A percentile compares a stretch with the other conserved stretches of the same genome.
Evolutionary conservation across 2,888 invertebrate species (phyloP).

Genomic region (Crepidodera aurea): DNA sequence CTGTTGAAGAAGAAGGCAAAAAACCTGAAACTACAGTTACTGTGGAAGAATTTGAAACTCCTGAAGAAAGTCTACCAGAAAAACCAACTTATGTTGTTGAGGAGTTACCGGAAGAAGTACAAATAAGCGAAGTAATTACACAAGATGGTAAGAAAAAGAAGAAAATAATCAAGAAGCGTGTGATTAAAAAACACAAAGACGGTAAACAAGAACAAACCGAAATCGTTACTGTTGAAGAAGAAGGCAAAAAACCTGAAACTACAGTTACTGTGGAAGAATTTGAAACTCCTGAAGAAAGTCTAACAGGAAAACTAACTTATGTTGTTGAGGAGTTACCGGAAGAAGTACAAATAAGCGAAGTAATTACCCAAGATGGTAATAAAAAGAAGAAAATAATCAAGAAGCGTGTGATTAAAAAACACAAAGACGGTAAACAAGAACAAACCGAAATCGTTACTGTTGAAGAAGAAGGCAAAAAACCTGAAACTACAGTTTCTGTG

Average conservation of each 20-base stretch:
- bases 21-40: conserved; percentile 47
- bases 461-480: conserved; percentile 57
- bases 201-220: conserved; percentile 55
- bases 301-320: conserved; percentile 16
- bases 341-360: conserved; percentile 47
- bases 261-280: conserved; percentile 54
- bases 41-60: conserved; percentile 54
- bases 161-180: conserved; percentile 58
- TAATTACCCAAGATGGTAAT: conserved; percentile 58
- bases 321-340: conserved; percentile 49
- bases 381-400: conserved; percentile 43
- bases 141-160: conserved; percentile 59
- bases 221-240: conserved; percentile 53
- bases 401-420: conserved; percentile 62
- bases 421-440: conserved; percentile 56
- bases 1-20: conserved; percentile 52
- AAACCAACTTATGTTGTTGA: conserved; percentile 44
- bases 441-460: conserved; percentile 52
- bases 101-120: conserved; percentile 55
- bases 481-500: conserved; percentile 55
- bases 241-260: conserved; percentile 59
- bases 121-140: conserved; percentile 52
- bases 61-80: conserved; percentile 35
- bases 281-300: conserved; percentile 44
- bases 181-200: conserved; percentile 60